Conservation (phyloP, 30 jellyfish, hydroid and myxozoan species). For the Catostylus mosaicus region DNA sequence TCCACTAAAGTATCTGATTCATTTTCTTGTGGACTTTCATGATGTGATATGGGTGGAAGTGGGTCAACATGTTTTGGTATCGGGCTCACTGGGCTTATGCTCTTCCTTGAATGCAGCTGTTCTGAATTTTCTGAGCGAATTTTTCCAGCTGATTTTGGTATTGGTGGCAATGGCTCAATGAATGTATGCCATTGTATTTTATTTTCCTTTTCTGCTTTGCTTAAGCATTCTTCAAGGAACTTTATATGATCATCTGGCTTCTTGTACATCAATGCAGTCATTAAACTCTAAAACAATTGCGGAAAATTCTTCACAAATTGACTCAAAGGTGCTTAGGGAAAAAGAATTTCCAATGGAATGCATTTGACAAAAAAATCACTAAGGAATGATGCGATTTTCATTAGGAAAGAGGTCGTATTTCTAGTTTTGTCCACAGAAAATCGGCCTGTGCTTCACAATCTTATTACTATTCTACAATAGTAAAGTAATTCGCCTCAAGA, state of each 20-base stretch:
- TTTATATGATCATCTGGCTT: conserved; percentile 90
- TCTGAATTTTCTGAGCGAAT: conserved; percentile 50
- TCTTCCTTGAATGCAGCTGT: background rate
- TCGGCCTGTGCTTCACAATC: no score
- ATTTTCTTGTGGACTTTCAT: background rate
- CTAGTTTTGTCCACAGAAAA: no score
- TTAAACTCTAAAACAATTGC: conserved; percentile 67
- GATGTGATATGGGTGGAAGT: conserved; percentile 70
- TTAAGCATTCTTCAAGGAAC: conserved; percentile 82
- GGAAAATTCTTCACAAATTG: background rate
- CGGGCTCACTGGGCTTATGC: conserved; percentile 3
- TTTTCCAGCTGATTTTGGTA: conserved; percentile 54
- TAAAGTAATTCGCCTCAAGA: no score
- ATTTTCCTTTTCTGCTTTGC: conserved; percentile 76
- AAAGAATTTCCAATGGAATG: no score
- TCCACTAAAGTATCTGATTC: background rate
- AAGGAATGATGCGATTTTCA: no score
- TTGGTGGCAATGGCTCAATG: conserved; percentile 95
- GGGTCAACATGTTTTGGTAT: conserved; percentile 31
- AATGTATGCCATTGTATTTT: conserved; percentile 91
- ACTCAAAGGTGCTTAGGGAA: no score
- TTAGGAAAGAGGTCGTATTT: no score
- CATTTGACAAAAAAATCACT: no score
- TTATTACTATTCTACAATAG: no score
- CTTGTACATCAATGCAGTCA: conserved; percentile 98